A percentile compares a stretch with the other conserved stretches of the same genome.
phyloP scores from a whole-genome alignment of 2,113 vertebrate species.

The Boleophthalmus pectinirostris region DNA sequence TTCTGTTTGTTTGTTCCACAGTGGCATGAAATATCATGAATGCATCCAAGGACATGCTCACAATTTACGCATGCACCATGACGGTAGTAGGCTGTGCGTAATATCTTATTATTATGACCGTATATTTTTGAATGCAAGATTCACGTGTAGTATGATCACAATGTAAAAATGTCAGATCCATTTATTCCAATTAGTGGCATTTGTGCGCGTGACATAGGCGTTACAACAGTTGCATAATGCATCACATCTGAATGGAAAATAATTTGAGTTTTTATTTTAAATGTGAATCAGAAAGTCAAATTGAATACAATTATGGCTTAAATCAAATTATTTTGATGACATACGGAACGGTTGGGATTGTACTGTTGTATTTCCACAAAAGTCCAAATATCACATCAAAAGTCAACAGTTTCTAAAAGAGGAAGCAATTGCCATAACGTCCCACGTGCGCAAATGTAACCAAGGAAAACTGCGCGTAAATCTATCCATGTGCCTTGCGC shows the following conservation, averaged over 20 bases:
- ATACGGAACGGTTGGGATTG: not conserved
- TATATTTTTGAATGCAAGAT: slow-evolving; percentile 40
- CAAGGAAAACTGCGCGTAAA: slow-evolving; percentile 37
- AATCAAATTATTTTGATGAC: not conserved
- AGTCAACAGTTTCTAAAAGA: not conserved
- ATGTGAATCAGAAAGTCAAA: not conserved
- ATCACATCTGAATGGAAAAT: not conserved
- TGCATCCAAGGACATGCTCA: slow-evolving; percentile 66
- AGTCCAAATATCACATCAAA: slow-evolving; percentile 18
- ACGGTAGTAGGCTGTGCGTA: slow-evolving; percentile 64
- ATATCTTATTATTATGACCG: slow-evolving; percentile 52
- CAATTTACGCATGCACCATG: slow-evolving; percentile 71
- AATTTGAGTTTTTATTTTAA: not conserved
- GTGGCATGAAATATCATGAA: slow-evolving; percentile 67
- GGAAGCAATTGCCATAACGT: slow-evolving; percentile 27
- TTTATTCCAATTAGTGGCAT: slow-evolving; percentile 48
- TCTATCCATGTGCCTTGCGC: slow-evolving; percentile 33
- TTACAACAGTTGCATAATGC: slow-evolving; percentile 19
- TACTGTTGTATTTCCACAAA: not conserved
- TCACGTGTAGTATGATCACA: slow-evolving; percentile 20
- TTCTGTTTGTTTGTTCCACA: slow-evolving; percentile 59
- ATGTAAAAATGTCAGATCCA: slow-evolving; percentile 44
- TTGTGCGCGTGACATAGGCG: slow-evolving; percentile 22
- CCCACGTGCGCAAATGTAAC: slow-evolving; percentile 38
- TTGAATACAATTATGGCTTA: not conserved